Conservation (phyloP, 2,113 vertebrate genomes). For the Trinectes maculatus region DNA sequence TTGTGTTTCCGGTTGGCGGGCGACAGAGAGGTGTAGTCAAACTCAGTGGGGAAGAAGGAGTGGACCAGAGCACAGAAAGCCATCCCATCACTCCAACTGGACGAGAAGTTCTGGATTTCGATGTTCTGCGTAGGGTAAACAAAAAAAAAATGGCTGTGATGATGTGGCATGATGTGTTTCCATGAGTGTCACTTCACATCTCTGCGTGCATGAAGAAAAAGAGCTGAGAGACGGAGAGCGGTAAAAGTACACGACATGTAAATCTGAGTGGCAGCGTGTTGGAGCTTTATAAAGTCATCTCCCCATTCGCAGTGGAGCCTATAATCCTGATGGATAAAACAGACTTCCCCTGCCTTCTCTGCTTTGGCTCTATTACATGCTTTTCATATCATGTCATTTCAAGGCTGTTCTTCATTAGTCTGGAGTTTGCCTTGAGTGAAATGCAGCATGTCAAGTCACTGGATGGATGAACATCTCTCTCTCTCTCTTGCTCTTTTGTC, state of each 20-base stretch:
- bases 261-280: slow-evolving; percentile 35
- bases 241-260: slow-evolving; percentile 17
- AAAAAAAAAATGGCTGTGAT: not conserved
- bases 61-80: slow-evolving; percentile 97
- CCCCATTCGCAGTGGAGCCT: slow-evolving; percentile 18
- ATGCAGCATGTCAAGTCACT: slow-evolving; percentile 44
- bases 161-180: slow-evolving; percentile 4
- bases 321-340: slow-evolving; percentile 45
- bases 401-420: slow-evolving; percentile 37
- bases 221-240: not conserved
- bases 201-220: not conserved
- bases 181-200: not conserved
- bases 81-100: slow-evolving; percentile 97
- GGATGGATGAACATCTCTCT: slow-evolving; percentile 25
- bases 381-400: slow-evolving; percentile 52
- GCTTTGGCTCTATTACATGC: slow-evolving; percentile 18
- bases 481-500: not conserved
- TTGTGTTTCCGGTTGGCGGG: slow-evolving; percentile 90
- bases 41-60: slow-evolving; percentile 95
- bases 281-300: slow-evolving; percentile 33
- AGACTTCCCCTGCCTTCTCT: slow-evolving; percentile 31
- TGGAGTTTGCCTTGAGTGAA: slow-evolving; percentile 56
- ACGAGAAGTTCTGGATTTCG: slow-evolving; percentile 98
- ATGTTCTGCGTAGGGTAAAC: slow-evolving; percentile 85
- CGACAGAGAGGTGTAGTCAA: slow-evolving; percentile 89